Conservation (phyloP, 2,113 vertebrate species). For the Phocoena phocoena region DNA sequence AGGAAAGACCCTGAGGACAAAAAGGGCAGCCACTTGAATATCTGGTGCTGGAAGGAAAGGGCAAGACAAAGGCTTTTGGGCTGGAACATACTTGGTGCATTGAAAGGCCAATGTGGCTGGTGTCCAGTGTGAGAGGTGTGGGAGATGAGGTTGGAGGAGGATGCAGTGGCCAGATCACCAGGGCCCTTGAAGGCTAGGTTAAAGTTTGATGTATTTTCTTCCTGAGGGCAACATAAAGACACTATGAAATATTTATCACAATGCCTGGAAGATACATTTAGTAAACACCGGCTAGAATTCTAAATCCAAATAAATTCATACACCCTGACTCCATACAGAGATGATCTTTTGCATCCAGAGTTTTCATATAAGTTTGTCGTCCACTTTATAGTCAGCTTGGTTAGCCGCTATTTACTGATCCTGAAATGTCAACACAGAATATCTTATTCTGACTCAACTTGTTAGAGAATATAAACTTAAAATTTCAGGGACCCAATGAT, state of each 20-base stretch:
- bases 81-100: neutral
- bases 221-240: neutral
- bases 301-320: neutral
- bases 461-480: neutral
- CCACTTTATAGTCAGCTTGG: neutral
- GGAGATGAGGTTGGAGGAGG: neutral
- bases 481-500: neutral
- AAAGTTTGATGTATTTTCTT: neutral
- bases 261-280: neutral
- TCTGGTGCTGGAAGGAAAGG: neutral
- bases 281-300: neutral
- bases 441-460: neutral
- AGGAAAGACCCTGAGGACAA: neutral
- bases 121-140: neutral
- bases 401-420: slow-evolving; percentile 3
- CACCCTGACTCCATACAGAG: neutral
- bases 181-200: neutral
- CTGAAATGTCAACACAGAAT: neutral
- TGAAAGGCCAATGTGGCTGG: neutral
- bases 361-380: neutral
- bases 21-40: neutral
- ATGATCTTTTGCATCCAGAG: neutral
- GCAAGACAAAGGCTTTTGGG: neutral
- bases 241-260: neutral
- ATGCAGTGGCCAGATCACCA: neutral